Evolutionary conservation across 2,888 invertebrate species (phyloP).

Genomic region (Empis livida): DNA sequence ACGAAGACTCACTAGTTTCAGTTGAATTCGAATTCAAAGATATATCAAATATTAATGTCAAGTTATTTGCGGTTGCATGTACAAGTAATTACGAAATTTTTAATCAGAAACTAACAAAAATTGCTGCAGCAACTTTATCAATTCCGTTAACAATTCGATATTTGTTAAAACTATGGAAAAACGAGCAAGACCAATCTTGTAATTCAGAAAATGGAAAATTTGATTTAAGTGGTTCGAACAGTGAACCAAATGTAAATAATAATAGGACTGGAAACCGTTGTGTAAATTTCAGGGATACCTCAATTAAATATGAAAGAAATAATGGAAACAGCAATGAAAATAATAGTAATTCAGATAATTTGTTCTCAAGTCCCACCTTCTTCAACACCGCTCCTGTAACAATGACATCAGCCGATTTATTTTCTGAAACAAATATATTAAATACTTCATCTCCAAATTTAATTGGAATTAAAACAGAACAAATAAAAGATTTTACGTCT

Average conservation of each 20-base stretch:
- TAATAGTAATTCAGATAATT: no score
- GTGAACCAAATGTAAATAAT: slow-evolving; percentile 14
- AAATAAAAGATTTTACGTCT: slow-evolving; percentile 13
- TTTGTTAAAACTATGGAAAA: slow-evolving; percentile 75
- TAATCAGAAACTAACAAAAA: slow-evolving; percentile 40
- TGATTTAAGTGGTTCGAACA: slow-evolving; percentile 32
- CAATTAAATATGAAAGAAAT: slow-evolving; percentile 6
- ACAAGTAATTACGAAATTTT: slow-evolving; percentile 36
- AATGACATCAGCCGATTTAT: slow-evolving; percentile 8
- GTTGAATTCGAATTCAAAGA: slow-evolving; percentile 79
- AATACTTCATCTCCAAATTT: slow-evolving; percentile 4
- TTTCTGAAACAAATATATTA: slow-evolving; percentile 11
- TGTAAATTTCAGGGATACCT: slow-evolving; percentile 7
- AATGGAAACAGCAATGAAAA: no score
- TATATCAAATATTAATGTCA: slow-evolving; percentile 64
- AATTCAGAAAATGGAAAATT: slow-evolving; percentile 43
- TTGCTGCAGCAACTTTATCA: slow-evolving; percentile 81
- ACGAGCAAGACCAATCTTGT: slow-evolving; percentile 48
- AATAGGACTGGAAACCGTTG: no score
- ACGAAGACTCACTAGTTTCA: slow-evolving; percentile 85
- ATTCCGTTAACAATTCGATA: slow-evolving; percentile 83
- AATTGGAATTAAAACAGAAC: slow-evolving; percentile 10
- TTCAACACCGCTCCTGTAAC: slow-evolving; percentile 9
- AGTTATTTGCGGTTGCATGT: slow-evolving; percentile 48
- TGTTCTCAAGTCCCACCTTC: background rate